Evolutionary conservation across 2,797 vertebrate species (phyloP).

Genomic region (Pseudochromis fuscus): DNA sequence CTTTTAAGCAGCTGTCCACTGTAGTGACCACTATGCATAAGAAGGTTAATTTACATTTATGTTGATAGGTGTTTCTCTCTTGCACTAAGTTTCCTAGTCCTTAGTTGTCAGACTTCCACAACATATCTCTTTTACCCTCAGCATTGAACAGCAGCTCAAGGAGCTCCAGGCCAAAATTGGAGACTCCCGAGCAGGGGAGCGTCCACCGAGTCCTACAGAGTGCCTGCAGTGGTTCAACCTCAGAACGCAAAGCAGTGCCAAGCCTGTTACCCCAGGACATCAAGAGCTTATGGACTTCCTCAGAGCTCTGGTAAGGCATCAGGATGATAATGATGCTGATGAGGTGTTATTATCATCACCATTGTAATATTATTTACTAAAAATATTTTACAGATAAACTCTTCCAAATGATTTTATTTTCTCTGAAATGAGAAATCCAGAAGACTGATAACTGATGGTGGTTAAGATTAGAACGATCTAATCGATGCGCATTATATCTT

Average conservation of each 20-base stretch:
- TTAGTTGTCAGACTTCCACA: conserved; percentile 8
- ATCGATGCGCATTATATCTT: conserved; percentile 14
- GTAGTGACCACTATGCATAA: no score
- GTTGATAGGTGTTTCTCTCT: neutral
- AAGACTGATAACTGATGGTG: conserved; percentile 11
- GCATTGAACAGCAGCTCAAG: conserved; percentile 90
- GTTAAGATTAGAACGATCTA: neutral
- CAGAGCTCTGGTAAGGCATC: conserved; percentile 88
- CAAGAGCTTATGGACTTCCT: conserved; percentile 90
- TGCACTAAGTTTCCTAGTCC: neutral
- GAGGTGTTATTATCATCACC: neutral
- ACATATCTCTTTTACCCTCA: conserved; percentile 66
- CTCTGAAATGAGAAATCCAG: neutral
- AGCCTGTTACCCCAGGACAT: conserved; percentile 80
- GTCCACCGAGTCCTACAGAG: conserved; percentile 85
- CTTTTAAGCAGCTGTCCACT: no score
- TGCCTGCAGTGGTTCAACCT: conserved; percentile 89
- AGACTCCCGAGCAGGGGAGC: conserved; percentile 80
- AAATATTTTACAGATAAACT: conserved; percentile 9
- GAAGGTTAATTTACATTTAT: no score
- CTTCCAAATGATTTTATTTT: neutral
- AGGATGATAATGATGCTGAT: neutral
- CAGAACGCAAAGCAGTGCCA: conserved; percentile 76
- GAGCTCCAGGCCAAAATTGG: conserved; percentile 89
- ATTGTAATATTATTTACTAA: neutral